Conservation (phyloP, 2,888 invertebrate genomes). For the Pheosia gnoma region DNA sequence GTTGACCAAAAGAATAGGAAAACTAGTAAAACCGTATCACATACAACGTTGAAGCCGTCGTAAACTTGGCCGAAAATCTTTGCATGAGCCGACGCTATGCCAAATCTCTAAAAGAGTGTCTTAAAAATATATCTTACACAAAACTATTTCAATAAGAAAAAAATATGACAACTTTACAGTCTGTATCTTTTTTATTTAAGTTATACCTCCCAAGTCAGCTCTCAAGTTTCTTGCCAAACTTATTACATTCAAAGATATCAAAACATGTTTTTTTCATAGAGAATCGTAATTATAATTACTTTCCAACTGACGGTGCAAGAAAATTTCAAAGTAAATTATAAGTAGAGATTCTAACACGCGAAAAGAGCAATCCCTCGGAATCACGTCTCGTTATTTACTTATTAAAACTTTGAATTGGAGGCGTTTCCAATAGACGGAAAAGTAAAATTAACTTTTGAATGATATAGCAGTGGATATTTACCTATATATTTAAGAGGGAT, state of each 20-base stretch:
- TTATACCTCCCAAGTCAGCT: no score
- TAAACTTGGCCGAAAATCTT: neutral
- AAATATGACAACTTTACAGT: neutral
- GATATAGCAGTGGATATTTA: slow-evolving; percentile 46
- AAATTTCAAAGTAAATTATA: slow-evolving; percentile 6
- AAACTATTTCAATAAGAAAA: neutral
- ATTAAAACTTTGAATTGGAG: slow-evolving; percentile 76
- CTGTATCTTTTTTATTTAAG: no score
- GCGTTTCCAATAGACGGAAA: slow-evolving; percentile 57
- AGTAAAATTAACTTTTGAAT: slow-evolving; percentile 67
- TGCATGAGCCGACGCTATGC: neutral
- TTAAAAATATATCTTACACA: neutral
- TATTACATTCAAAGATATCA: slow-evolving; percentile 18
- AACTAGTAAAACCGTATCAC: neutral
- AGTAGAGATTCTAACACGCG: slow-evolving; percentile 32
- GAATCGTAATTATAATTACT: slow-evolving; percentile 36
- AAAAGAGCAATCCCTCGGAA: slow-evolving; percentile 65
- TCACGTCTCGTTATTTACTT: slow-evolving; percentile 76
- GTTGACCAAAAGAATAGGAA: neutral
- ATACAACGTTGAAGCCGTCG: neutral
- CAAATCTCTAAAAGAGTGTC: neutral
- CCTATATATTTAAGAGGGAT: slow-evolving; percentile 27
- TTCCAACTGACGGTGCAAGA: slow-evolving; percentile 6
- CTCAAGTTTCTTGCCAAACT: neutral
- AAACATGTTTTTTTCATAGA: slow-evolving; percentile 22